Base-by-base conservation (phyloP, 2,113 vertebrate species). In the Ameiurus melas region DNA sequence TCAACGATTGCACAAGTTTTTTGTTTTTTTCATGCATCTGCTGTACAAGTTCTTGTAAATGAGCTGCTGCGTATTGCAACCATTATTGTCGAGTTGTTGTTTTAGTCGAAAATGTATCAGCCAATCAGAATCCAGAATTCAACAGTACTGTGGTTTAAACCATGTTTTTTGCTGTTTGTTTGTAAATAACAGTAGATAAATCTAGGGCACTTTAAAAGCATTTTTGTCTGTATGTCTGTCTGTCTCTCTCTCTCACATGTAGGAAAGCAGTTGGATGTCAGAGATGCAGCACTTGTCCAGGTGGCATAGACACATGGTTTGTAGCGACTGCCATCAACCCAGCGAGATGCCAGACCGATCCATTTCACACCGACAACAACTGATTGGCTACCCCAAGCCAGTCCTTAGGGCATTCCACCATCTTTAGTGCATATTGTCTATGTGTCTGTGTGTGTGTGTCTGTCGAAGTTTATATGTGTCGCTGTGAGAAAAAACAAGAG, bases 341-440 rank as follows among this genome's bases (percentile, higher is more conserved):
- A 84, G 85, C n/a, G 22, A 75, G 84, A 81, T 81, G 81, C 64
- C 85, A 77, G 64, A 62, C 51, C 33, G 51, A 87, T 90, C 80
- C 83, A 78, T 89, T 91, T 91, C 89, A 89, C 87, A 89, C 85
- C 43, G 39, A 85, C 87, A 82, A 88, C 36, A 88, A 90, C 82
- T 62, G 79, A 88, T 57, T 89, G 86, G 27, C 86, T 81, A 85
- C 84, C 84, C 57, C 75, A 84, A 87, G 66, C 83, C 86, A 84
- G 57, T 90, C 88, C 84, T 43, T 36, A 33, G 84, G 87, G 75
- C 84, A 85, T 71, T 86, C 85, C 83, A 68, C 68, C 85, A 71
- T 80, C 85, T 53, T 84, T 57, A 53, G 47, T 58, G 27, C 57
- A 70, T 71, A 83, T 62, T 84, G 71, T 85, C 71, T 78, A n/a